Conservation (phyloP, 2,113 vertebrate species). For the Notarius lentiginosus region DNA sequence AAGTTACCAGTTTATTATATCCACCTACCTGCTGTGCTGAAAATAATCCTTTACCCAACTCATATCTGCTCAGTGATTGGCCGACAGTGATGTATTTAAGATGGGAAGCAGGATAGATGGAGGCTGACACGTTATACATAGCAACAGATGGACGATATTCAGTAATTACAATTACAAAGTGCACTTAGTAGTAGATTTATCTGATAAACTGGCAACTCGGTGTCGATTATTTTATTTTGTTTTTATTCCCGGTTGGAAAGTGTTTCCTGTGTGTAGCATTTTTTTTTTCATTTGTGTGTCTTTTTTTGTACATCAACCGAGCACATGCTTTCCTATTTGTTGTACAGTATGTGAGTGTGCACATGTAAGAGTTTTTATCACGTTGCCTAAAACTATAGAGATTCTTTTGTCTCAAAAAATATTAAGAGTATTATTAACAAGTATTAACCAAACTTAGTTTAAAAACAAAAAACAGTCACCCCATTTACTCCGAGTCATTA, state of each 20-base stretch:
- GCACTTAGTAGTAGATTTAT: background rate
- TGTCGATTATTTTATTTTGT: background rate
- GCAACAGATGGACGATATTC: background rate
- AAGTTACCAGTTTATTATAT: constrained; percentile 5
- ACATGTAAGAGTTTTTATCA: background rate
- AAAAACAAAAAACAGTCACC: no score
- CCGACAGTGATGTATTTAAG: background rate
- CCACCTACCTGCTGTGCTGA: background rate
- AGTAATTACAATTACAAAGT: background rate
- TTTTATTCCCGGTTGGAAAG: background rate
- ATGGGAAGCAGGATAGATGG: background rate
- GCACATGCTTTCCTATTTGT: constrained; percentile 8
- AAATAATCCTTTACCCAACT: background rate
- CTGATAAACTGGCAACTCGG: background rate
- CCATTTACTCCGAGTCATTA: background rate
- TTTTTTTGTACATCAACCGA: background rate
- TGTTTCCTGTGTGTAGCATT: constrained; percentile 14
- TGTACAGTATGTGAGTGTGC: background rate
- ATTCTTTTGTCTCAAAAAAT: background rate
- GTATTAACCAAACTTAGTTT: background rate
- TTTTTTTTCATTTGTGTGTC: background rate
- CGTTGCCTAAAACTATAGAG: background rate
- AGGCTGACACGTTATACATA: background rate
- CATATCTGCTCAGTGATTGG: background rate
- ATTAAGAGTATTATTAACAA: background rate